Base-by-base conservation (phyloP, 2,888 invertebrate genomes). In the Xylota sylvarum region DNA sequence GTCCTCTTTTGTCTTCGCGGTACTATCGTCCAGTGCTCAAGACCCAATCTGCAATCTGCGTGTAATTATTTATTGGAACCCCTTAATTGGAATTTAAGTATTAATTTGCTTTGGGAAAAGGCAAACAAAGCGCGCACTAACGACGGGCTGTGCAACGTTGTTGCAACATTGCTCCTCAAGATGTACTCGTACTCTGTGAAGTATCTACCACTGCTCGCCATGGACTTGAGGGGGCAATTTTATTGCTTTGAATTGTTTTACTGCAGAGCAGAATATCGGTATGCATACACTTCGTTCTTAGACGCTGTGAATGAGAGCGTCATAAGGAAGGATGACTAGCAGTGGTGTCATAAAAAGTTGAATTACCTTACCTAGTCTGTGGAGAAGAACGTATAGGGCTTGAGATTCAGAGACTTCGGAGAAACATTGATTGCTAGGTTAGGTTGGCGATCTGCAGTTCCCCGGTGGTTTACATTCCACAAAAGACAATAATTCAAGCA, bases 51-150 rank as follows among this genome's bases (percentile, higher is more conserved):
- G 70, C 76, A 80, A 85, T 85, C 81, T 80, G 58, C 76, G 76
- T 85, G 85, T 80, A 85, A 85, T 85, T 85, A 85, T 85, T 85
- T 85, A 85, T 85, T 85, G 80, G 81, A 77, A 67, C 76, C 81
- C 80, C 81, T 80, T 85, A 85, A 85, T 85, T 85, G 85, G 85
- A 81, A 81, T 72, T 85, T 85, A 85, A 85, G 85, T 81, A 81
- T 85, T 85, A 85, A 85, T 85, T 85, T 81, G 76, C 76, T 80
- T 76, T 76, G 70, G 74, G 60, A 65, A 70, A 76, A 76, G 80
- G 80, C 46, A 84, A 70, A 79, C 64, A 74, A 46, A 72, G 69
- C 50, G 32, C 52, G 12, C 17, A 19, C 32, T 19, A n/a, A n/a
- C n/a, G 58, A n/a, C 9, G 32, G 37, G 48, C 55, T 64, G 78